Evolutionary conservation across 2,113 vertebrate species (phyloP).

Genomic region (Salvator merianae): DNA sequence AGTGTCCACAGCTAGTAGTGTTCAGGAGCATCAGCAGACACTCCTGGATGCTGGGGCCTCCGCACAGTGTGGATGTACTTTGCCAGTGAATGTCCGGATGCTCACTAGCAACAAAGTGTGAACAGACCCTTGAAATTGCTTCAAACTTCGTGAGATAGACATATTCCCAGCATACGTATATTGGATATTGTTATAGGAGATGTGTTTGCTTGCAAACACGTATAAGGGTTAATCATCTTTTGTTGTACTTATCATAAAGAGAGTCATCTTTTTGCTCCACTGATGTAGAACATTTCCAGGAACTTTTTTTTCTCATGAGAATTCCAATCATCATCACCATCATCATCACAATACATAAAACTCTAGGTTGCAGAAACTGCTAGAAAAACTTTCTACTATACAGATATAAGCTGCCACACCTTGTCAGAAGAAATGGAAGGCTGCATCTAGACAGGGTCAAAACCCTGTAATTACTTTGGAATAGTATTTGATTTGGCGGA

Average conservation of each 20-base stretch:
- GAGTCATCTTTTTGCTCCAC: neutral
- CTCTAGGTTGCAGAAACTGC: neutral
- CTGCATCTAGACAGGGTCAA: too few species aligned
- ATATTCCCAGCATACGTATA: neutral
- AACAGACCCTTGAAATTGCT: too few species aligned
- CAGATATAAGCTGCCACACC: slow-evolving; percentile 25
- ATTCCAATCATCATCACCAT: slow-evolving; percentile 5
- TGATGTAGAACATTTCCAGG: neutral
- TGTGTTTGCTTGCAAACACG: neutral
- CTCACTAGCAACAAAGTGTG: too few species aligned
- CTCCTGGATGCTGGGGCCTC: too few species aligned
- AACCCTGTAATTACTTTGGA: too few species aligned
- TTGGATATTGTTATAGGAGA: neutral
- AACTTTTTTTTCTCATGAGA: neutral
- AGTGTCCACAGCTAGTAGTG: too few species aligned
- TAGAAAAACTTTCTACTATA: neutral
- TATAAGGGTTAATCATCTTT: too few species aligned
- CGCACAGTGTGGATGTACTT: too few species aligned
- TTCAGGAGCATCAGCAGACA: too few species aligned
- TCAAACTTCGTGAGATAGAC: neutral
- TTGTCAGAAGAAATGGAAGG: slow-evolving; percentile 34
- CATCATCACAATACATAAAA: neutral
- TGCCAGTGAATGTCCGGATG: too few species aligned
- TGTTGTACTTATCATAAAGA: neutral
- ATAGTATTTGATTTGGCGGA: too few species aligned